Conservation (phyloP, 2,888 invertebrate species). For the Ophonus ardosiacus region DNA sequence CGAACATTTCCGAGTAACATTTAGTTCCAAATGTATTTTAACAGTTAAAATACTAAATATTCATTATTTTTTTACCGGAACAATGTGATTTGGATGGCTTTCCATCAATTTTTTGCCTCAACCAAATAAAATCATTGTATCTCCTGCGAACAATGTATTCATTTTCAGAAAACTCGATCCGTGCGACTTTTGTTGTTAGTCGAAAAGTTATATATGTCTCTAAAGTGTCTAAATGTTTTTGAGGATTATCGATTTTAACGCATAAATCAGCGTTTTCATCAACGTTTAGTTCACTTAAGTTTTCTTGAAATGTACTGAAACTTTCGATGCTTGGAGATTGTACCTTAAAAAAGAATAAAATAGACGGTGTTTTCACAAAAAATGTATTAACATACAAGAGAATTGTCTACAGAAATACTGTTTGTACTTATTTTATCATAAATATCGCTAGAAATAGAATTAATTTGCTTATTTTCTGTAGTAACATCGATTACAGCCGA, state of each 20-base stretch:
- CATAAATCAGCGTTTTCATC: constrained; percentile 80
- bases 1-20: too few relatives aligned
- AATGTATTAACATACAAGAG: constrained; percentile 69
- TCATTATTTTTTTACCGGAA: constrained; percentile 78
- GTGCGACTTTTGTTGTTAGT: constrained; percentile 82
- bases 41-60: too few relatives aligned
- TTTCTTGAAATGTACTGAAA: constrained; percentile 80
- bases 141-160: constrained; percentile 83
- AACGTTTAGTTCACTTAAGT: constrained; percentile 77
- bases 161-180: constrained; percentile 80
- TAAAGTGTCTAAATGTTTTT: constrained; percentile 84
- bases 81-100: constrained; percentile 82
- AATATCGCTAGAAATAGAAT: constrained; percentile 72
- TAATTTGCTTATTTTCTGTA: constrained; percentile 74
- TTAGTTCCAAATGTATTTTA: not conserved
- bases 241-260: constrained; percentile 84
- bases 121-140: constrained; percentile 86
- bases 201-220: constrained; percentile 85
- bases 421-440: constrained; percentile 72
- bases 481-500: constrained; percentile 75
- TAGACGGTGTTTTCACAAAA: not conserved
- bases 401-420: constrained; percentile 73
- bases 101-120: constrained; percentile 82
- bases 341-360: constrained; percentile 72
- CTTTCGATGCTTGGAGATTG: constrained; percentile 80